Percentiles rank a stretch among this genome's conserved stretches.
phyloP scores from a whole-genome alignment of 53 echinoderm and acorn worm species.

The Zoroaster sp. region DNA sequence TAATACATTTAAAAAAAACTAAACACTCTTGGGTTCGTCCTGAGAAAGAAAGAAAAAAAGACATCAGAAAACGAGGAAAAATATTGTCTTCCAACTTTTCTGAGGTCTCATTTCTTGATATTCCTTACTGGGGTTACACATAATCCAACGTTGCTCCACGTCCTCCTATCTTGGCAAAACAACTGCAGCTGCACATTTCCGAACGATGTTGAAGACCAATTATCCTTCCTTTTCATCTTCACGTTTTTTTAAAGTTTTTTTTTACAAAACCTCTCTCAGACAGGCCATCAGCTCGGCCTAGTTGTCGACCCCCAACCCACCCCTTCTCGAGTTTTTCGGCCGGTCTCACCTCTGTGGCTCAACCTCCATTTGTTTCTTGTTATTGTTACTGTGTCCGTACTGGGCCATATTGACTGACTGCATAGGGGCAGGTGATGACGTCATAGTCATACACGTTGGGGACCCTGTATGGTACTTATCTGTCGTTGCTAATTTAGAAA shows the following conservation, averaged over 20 bases:
- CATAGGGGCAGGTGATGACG: conserved; percentile 71
- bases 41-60: neutral
- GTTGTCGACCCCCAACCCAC: neutral
- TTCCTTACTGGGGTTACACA: neutral
- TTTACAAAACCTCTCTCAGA: neutral
- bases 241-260: neutral
- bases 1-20: neutral
- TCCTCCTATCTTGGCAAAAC: conserved; percentile 13
- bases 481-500: conserved; percentile 87
- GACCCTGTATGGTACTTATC: conserved; percentile 84
- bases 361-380: conserved; percentile 72
- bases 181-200: conserved; percentile 48
- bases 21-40: neutral
- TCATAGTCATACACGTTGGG: conserved; percentile 82
- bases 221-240: neutral
- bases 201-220: neutral
- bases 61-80: neutral
- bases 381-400: conserved; percentile 64
- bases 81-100: neutral
- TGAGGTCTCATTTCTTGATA: neutral
- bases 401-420: conserved; percentile 34
- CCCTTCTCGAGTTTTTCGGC: conserved; percentile 12
- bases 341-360: conserved; percentile 74
- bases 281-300: neutral
- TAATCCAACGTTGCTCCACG: neutral